These are phyloP conservation scores for Halcyon malimbica DNA, from an alignment of 2,113 vertebrate genomes.

Conservation along the genomic window DNA sequence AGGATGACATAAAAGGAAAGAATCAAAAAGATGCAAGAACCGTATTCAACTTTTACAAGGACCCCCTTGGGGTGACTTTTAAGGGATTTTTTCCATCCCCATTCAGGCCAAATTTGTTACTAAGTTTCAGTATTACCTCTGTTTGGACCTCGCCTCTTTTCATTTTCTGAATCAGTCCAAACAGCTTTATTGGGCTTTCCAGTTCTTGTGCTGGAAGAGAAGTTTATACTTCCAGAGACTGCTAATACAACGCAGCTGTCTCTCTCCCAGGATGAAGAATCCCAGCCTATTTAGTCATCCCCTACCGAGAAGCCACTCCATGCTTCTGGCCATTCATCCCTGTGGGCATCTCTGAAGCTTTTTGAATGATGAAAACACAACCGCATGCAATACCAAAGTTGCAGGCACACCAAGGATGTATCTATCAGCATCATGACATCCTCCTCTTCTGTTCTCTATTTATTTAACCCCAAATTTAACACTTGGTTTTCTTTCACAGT, in stretches of 20 bases:
- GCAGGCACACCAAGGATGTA: not conserved
- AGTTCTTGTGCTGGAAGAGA: not conserved
- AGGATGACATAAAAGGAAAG: not conserved
- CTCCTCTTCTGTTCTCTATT: not conserved
- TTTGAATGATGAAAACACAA: not conserved
- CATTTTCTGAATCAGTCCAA: not conserved
- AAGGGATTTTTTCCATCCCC: not conserved
- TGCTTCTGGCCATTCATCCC: not conserved
- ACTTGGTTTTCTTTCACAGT: not conserved
- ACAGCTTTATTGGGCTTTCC: not conserved
- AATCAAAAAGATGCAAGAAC: not conserved
- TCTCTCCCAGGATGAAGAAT: not conserved
- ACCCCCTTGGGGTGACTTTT: not conserved
- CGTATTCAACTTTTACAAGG: not conserved
- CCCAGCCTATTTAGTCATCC: not conserved
- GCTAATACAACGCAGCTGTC: not conserved
- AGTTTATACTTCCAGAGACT: not conserved
- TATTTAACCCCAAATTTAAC: not conserved
- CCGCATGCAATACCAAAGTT: not conserved
- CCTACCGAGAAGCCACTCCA: not conserved
- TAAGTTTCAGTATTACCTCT: not conserved
- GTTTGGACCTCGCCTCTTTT: not conserved
- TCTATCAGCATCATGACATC: not conserved
- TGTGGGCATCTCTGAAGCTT: not conserved
- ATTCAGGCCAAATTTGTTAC: not conserved